A percentile compares a stretch with the other conserved stretches of the same genome.
Conservation (phyloP, 2,797 vertebrate genomes). For the Eulemur coronatus region DNA sequence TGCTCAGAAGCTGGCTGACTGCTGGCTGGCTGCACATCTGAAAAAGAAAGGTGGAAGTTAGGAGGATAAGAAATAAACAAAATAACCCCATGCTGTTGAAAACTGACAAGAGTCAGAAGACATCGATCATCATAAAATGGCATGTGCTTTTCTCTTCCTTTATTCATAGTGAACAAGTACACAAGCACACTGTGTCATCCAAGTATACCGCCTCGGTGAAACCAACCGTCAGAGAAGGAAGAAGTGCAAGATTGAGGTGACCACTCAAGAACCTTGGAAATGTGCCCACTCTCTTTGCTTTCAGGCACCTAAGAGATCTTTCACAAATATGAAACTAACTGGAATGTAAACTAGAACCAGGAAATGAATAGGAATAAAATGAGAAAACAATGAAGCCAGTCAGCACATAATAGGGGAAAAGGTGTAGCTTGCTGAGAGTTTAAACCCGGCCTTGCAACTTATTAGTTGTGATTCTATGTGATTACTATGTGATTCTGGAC, state of each 20-base stretch:
- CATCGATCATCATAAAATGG: not conserved
- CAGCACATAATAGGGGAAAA: not conserved
- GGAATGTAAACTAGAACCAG: not conserved
- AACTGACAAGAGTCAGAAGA: not conserved
- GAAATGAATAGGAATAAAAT: not conserved
- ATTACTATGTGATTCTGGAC: not conserved
- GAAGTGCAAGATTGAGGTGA: fast-evolving
- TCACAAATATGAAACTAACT: not conserved
- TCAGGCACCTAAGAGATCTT: not conserved
- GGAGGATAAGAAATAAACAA: not conserved
- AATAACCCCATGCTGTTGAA: fast-evolving
- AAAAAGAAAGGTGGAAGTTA: not conserved
- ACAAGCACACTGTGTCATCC: not conserved
- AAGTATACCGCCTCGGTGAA: not conserved
- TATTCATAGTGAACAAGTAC: not conserved
- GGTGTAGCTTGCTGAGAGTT: not conserved
- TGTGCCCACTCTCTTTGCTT: fast-evolving
- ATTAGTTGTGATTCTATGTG: not conserved
- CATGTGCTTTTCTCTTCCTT: not conserved
- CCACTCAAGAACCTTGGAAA: not conserved
- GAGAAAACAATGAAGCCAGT: not conserved
- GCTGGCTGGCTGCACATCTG: constrained; percentile 99
- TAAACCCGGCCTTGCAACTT: not conserved
- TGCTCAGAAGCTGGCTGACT: constrained; percentile 98
- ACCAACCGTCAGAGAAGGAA: not conserved